Evolutionary conservation across 2,888 invertebrate species (phyloP).

Genomic region (Lathronympha strigana): DNA sequence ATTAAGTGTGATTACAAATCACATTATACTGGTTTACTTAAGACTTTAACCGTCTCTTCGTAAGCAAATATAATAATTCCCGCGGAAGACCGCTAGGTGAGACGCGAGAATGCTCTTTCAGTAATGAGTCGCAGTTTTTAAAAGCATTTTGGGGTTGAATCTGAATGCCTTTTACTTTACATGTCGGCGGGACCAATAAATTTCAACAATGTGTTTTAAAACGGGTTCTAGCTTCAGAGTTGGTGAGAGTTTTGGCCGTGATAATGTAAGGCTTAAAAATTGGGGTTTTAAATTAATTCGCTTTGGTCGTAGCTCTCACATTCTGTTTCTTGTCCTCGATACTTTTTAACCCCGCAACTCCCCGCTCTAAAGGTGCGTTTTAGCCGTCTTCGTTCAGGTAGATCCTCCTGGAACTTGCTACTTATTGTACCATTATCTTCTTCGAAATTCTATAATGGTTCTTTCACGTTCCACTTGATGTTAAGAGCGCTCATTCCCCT

Average conservation of each 20-base stretch:
- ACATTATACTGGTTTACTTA: neutral
- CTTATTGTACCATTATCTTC: too few species aligned
- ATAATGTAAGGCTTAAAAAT: neutral
- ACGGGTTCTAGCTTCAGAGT: conserved; percentile 4
- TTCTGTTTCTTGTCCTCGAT: too few species aligned
- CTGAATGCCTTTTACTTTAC: conserved; percentile 40
- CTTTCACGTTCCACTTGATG: too few species aligned
- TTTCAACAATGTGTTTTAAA: conserved; percentile 35
- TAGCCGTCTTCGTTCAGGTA: too few species aligned
- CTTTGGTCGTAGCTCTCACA: too few species aligned
- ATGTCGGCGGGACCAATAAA: conserved; percentile 26
- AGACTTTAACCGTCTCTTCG: neutral
- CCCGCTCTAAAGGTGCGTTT: too few species aligned
- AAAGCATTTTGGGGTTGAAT: conserved; percentile 50
- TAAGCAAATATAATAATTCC: neutral
- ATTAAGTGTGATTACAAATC: neutral
- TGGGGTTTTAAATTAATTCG: neutral
- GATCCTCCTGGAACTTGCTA: too few species aligned
- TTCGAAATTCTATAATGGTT: too few species aligned
- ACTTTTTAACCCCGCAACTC: too few species aligned
- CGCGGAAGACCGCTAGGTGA: conserved; percentile 46
- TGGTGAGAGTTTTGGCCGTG: neutral
- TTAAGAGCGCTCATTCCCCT: too few species aligned
- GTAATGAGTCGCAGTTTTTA: conserved; percentile 52
- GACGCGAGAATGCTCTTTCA: conserved; percentile 57